These are phyloP conservation scores for Myotis planiceps DNA, from an alignment of 2,797 vertebrate genomes.

Conservation along the genomic window DNA sequence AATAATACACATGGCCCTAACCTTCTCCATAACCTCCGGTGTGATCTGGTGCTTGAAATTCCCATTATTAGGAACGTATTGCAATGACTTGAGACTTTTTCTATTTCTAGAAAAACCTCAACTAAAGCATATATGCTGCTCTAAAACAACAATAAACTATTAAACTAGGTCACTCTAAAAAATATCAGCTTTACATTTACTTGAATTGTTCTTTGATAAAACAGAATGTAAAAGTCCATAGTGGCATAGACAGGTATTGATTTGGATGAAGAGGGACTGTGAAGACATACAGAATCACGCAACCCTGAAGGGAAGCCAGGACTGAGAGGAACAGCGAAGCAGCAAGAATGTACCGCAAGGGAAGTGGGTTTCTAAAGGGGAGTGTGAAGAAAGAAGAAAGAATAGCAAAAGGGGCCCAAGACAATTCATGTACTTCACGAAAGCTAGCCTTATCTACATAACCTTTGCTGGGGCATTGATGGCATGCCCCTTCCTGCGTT, in stretches of 20 bases:
- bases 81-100: neutral
- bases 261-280: neutral
- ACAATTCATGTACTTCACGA: neutral
- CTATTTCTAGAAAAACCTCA: slow-evolving; percentile 36
- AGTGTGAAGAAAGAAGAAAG: slow-evolving; percentile 31
- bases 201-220: neutral
- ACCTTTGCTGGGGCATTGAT: slow-evolving; percentile 21
- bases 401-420: neutral
- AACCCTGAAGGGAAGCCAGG: slow-evolving; percentile 25
- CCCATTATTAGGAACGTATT: neutral
- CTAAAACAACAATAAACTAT: neutral
- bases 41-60: neutral
- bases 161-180: neutral
- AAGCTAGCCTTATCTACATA: slow-evolving; percentile 1
- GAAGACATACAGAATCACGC: neutral
- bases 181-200: neutral
- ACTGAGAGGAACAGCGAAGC: neutral
- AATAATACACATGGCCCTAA: neutral
- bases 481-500: slow-evolving; percentile 67
- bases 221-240: neutral
- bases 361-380: slow-evolving; percentile 50
- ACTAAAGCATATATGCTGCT: neutral
- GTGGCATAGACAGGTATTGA: neutral
- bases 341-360: slow-evolving; percentile 22
- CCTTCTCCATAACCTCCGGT: neutral